Evolutionary conservation across 2,113 vertebrate species (phyloP).

Genomic region (Trematocara macrostoma): DNA sequence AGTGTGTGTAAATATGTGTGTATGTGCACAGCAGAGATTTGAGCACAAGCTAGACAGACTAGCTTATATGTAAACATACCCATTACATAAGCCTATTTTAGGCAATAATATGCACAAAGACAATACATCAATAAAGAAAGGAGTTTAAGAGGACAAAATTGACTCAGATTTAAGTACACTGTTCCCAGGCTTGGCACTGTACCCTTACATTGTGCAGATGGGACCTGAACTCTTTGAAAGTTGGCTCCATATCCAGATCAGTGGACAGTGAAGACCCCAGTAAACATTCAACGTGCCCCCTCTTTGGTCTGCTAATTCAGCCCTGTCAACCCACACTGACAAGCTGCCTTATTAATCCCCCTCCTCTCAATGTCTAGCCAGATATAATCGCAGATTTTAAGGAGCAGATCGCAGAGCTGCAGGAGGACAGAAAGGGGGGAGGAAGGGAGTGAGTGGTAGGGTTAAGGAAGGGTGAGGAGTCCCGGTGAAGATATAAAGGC

Average conservation of each 20-base stretch:
- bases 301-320: not conserved
- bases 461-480: conserved; percentile 20
- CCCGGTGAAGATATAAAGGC: conserved; percentile 31
- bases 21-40: not conserved
- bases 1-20: not conserved
- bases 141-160: not conserved
- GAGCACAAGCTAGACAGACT: not conserved
- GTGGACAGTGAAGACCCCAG: not conserved
- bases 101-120: not conserved
- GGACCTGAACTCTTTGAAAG: conserved; percentile 2
- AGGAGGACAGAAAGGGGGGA: not conserved
- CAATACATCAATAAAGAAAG: not conserved
- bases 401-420: not conserved
- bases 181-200: not conserved
- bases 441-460: not conserved
- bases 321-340: not conserved
- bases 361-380: conserved; percentile 60
- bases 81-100: not conserved
- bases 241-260: conserved; percentile 15
- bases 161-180: not conserved
- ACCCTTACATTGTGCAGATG: conserved; percentile 17
- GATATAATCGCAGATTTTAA: conserved; percentile 55
- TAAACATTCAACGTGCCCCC: not conserved
- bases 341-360: conserved; percentile 55
- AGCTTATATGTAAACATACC: conserved; percentile 4